These are phyloP conservation scores for Eremophila alpestris DNA, from an alignment of 2,797 vertebrate genomes.

Conservation along the genomic window DNA sequence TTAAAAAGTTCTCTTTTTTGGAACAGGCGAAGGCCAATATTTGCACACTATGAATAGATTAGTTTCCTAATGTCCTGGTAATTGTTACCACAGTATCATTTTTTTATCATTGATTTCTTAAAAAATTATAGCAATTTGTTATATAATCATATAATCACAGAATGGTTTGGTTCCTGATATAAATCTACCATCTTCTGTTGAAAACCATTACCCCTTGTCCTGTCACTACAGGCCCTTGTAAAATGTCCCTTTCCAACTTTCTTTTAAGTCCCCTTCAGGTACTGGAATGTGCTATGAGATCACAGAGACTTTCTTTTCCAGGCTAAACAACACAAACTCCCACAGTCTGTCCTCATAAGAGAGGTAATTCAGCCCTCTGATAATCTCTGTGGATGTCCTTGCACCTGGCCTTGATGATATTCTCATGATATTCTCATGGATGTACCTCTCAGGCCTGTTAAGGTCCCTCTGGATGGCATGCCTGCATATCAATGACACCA, in stretches of 20 bases:
- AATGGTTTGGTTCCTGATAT: not conserved
- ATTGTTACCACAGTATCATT: not conserved
- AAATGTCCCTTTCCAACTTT: not conserved
- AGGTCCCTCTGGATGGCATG: not conserved
- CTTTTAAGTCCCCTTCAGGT: not conserved
- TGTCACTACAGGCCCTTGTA: not conserved
- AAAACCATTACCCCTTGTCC: not conserved
- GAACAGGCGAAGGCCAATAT: not conserved
- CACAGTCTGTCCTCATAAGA: fast-evolving
- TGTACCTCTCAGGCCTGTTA: not conserved
- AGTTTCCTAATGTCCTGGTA: not conserved
- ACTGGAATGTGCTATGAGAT: not conserved
- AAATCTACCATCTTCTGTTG: not conserved
- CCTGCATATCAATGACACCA: not conserved
- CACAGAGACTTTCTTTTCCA: not conserved
- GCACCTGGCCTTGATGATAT: not conserved
- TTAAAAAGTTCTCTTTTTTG: not conserved
- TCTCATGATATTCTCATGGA: not conserved
- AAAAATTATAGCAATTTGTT: not conserved
- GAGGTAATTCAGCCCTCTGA: not conserved
- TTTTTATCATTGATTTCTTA: not conserved
- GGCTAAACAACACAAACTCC: not conserved
- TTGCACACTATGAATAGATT: not conserved
- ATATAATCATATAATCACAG: not conserved
- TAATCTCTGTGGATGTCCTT: not conserved